These are phyloP conservation scores for Eidolon helvum DNA, from an alignment of 2,113 vertebrate genomes.

Conservation along the genomic window DNA sequence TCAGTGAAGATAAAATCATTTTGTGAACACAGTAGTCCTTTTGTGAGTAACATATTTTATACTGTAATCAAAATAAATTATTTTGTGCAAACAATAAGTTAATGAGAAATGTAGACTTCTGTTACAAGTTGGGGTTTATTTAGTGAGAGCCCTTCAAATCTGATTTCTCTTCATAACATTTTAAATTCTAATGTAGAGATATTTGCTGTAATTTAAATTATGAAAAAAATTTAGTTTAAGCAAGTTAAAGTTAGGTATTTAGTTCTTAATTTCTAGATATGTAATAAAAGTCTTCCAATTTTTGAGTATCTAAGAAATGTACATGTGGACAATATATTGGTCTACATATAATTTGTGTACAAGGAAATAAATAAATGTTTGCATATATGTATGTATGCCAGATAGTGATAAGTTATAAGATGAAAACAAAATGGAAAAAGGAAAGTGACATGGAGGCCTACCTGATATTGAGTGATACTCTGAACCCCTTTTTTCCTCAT, in stretches of 20 bases:
- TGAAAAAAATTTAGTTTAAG: neutral
- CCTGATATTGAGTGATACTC: neutral
- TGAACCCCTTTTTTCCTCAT: neutral
- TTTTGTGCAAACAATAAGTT: constrained; percentile 51
- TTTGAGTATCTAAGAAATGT: constrained; percentile 1
- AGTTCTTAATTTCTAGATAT: constrained; percentile 20
- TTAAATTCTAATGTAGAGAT: constrained; percentile 37
- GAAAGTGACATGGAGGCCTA: neutral
- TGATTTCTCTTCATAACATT: constrained; percentile 64
- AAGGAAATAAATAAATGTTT: neutral
- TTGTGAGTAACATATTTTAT: constrained; percentile 67
- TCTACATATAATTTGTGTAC: neutral
- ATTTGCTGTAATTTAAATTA: neutral
- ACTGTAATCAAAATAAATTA: constrained; percentile 65
- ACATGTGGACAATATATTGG: no score
- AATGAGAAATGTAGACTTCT: constrained; percentile 50
- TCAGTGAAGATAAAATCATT: constrained; percentile 70
- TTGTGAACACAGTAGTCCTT: constrained; percentile 45
- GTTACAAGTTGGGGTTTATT: constrained; percentile 68
- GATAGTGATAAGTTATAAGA: neutral
- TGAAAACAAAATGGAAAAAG: neutral
- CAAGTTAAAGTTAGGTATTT: neutral
- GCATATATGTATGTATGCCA: neutral
- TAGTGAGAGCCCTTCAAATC: constrained; percentile 62
- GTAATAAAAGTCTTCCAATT: neutral